Percentiles rank a stretch among this genome's conserved stretches.
Conservation (phyloP, 2,888 invertebrate genomes). For the Galeopsomyia nigrocyanea region DNA sequence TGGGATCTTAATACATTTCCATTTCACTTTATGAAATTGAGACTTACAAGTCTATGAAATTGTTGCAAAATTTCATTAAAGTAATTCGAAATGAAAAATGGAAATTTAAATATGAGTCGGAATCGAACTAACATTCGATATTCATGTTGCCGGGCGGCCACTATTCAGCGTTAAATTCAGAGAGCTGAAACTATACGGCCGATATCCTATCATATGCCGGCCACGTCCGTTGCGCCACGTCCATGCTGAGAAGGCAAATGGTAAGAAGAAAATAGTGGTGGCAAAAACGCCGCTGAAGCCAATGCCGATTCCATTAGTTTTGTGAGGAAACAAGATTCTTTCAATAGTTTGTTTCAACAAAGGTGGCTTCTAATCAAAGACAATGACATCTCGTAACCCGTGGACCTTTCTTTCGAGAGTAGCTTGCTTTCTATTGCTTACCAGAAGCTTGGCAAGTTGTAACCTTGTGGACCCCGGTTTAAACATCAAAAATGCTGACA, state of each 20-base stretch:
- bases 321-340: background rate
- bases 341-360: background rate
- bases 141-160: too few relatives aligned
- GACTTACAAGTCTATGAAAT: too few relatives aligned
- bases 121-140: too few relatives aligned
- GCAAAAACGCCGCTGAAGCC: slow-evolving; percentile 17
- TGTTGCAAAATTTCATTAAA: background rate
- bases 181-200: background rate
- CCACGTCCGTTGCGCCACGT: slow-evolving; percentile 35
- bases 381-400: slow-evolving; percentile 17
- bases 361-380: background rate
- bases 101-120: too few relatives aligned
- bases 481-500: slow-evolving; percentile 84
- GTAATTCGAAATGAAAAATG: too few relatives aligned
- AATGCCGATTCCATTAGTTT: slow-evolving; percentile 11
- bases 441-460: slow-evolving; percentile 6
- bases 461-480: slow-evolving; percentile 69
- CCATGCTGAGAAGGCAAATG: slow-evolving; percentile 5
- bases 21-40: too few relatives aligned
- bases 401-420: slow-evolving; percentile 13
- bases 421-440: background rate
- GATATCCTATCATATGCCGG: slow-evolving; percentile 1
- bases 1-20: too few relatives aligned
- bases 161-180: too few relatives aligned
- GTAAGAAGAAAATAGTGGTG: background rate